phyloP scores from a whole-genome alignment of 2,113 vertebrate species.

The Alces alces region DNA sequence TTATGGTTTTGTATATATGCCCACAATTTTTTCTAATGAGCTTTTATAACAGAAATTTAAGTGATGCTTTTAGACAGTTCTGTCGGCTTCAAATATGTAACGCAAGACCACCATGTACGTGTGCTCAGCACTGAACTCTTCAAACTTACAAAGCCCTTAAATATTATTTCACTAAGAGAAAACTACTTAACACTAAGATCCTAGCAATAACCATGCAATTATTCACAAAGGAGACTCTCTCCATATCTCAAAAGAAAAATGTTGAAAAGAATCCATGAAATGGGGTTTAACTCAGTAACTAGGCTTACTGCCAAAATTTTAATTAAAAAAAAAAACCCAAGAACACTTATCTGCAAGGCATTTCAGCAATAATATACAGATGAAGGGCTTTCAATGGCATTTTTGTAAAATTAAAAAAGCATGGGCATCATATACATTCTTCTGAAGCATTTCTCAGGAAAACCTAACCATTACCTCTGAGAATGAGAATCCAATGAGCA shows the following conservation, averaged over 20 bases:
- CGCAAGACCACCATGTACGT: background rate
- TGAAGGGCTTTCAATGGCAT: background rate
- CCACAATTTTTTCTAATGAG: background rate
- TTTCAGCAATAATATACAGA: slow-evolving; percentile 1
- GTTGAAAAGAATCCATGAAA: slow-evolving; percentile 12
- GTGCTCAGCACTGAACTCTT: background rate
- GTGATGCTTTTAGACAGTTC: background rate
- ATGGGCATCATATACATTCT: background rate
- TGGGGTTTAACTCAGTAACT: slow-evolving; percentile 36
- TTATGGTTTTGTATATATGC: background rate
- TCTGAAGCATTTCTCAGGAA: background rate
- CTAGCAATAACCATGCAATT: slow-evolving; percentile 12
- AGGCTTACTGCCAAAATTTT: slow-evolving; percentile 14
- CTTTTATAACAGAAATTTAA: slow-evolving; percentile 42
- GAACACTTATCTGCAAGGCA: background rate
- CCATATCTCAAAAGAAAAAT: slow-evolving; percentile 22
- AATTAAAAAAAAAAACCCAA: background rate
- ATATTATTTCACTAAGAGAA: slow-evolving; percentile 29
- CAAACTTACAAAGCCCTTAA: background rate
- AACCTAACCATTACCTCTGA: background rate
- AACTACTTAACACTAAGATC: background rate
- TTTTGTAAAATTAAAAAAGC: slow-evolving; percentile 40
- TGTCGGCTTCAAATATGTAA: slow-evolving; percentile 4
- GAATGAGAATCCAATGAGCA: background rate
- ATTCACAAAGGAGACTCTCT: slow-evolving; percentile 9